Base-by-base conservation (phyloP, 2,797 vertebrate species). In the Lacerta bilineata region DNA sequence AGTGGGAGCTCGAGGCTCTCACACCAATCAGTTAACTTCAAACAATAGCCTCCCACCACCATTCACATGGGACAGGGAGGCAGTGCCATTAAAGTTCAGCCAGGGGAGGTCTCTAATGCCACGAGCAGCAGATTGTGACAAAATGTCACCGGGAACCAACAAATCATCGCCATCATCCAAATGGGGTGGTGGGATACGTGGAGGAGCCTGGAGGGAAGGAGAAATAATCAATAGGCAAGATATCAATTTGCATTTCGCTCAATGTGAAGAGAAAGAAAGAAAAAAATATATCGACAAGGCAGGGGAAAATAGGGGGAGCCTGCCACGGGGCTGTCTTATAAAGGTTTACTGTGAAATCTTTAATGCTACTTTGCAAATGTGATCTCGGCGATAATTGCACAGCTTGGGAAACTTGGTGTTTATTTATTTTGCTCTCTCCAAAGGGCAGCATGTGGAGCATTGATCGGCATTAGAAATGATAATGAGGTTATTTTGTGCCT, bases 401-500 rank as follows among this genome's bases (percentile, higher is more conserved):
- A 55, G 91, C 78, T 93, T 71, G n/a, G 91, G 68, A 92, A 94
- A 11, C 2, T 0, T 36, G 88, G 91, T 89, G 88, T 92, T 94
- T 89, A 89, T 89, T 89, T 89, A 66, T 89, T 36, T 66, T 55
- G 41, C 69, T 20, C 50, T n/a, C 94, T 95, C 94, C 95, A 93
- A 96, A 95, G 86, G 95, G 93, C 94, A 95, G 74, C 83, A 50
- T 77, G 92, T 90, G 80, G 91, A 93, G 93, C 95, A 97, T 97
- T 89, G 96, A 97, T 96, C 83, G 68, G 89, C 94, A 96, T 97
- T 96, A 97, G 96, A 96, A 95, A 97, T 96, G 97, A 96, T 97
- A 96, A 97, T 97, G 95, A 96, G 95, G 94, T 90, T 89, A 93
- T 95, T 95, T 96, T 94, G 90, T 86, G 72, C 84, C 93, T 93